These are phyloP conservation scores for Poeciliopsis turneri DNA, from an alignment of 2,797 vertebrate genomes.

Conservation along the genomic window DNA sequence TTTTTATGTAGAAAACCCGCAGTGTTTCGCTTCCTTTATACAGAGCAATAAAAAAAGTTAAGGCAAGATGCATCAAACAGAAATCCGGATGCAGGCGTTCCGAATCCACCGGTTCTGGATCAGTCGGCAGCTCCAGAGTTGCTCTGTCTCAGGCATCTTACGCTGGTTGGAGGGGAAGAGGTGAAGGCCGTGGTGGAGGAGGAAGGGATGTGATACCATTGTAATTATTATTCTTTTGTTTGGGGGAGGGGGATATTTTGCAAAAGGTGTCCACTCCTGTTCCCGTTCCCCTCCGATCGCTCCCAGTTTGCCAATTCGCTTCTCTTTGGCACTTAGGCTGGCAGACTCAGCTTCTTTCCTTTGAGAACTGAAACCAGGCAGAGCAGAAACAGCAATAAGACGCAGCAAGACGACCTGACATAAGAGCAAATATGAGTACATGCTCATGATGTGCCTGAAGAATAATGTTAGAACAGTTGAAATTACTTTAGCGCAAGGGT, in stretches of 20 bases:
- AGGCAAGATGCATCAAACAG: constrained; percentile 98
- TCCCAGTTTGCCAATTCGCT: constrained; percentile 80
- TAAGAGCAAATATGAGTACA: background rate
- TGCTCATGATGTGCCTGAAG: background rate
- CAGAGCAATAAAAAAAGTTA: constrained; percentile 94
- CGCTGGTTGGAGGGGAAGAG: constrained; percentile 80
- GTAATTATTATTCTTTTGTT: background rate
- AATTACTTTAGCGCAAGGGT: background rate
- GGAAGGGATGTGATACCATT: constrained; percentile 30
- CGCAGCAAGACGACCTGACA: background rate
- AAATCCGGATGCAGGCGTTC: constrained; percentile 82
- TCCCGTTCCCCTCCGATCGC: constrained; percentile 70
- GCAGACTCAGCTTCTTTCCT: constrained; percentile 99
- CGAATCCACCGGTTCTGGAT: constrained; percentile 74
- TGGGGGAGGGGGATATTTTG: background rate
- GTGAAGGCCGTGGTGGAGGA: constrained; percentile 54
- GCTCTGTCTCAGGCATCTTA: constrained; percentile 93
- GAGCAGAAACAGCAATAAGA: background rate
- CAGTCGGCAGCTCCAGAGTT: constrained; percentile 75
- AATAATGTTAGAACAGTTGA: background rate
- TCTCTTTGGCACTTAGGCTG: constrained; percentile 92
- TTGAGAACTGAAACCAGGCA: constrained; percentile 89
- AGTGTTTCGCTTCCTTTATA: constrained; percentile 83
- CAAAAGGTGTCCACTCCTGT: constrained; percentile 81
- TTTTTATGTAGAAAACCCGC: constrained; percentile 90